Percentiles rank a stretch among this genome's conserved stretches.
Conservation (phyloP, 2,113 vertebrate species). For the Oceanodroma tethys region DNA sequence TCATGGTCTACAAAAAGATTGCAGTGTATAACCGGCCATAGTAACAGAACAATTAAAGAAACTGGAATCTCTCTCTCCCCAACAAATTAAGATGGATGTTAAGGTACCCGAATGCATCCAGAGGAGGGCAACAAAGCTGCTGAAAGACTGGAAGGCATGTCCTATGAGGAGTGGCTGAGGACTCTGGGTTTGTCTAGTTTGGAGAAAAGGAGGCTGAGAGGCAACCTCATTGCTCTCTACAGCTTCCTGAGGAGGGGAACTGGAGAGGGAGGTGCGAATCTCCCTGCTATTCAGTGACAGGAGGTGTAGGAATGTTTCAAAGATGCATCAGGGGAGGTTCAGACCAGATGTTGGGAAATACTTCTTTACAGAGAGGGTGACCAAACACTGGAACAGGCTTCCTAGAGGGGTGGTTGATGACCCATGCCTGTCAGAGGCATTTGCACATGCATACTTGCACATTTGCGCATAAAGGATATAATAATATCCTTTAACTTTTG, state of each 20-base stretch:
- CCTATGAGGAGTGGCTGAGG: background rate
- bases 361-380: background rate
- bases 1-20: background rate
- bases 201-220: background rate
- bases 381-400: background rate
- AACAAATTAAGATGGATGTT: background rate
- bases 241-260: background rate
- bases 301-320: background rate
- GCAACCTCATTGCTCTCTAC: background rate
- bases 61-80: background rate
- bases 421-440: background rate
- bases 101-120: background rate
- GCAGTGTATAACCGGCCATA: background rate
- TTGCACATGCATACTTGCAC: no score
- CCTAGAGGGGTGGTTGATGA: background rate
- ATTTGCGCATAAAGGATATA: no score
- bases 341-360: background rate
- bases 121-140: background rate
- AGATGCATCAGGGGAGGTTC: background rate
- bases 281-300: background rate
- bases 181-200: background rate
- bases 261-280: background rate
- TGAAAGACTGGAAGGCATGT: background rate
- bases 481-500: background rate
- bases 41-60: background rate